Base-by-base conservation (phyloP, 2,888 invertebrate genomes). In the Perdita meconis region DNA sequence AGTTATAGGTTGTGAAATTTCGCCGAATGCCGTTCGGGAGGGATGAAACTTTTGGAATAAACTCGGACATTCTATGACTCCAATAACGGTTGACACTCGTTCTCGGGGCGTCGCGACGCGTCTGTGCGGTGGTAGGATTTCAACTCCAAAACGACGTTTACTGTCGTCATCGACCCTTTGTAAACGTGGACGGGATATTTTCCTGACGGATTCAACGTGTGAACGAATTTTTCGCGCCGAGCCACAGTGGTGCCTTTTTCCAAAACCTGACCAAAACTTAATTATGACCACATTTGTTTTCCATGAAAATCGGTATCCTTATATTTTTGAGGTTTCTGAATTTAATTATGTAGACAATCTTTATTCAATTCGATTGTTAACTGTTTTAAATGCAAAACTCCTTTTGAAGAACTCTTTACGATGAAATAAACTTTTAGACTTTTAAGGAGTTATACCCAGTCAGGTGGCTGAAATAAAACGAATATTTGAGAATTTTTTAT, bases 21-120 rank as follows among this genome's bases (percentile, higher is more conserved):
- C 38, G 59, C 53, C 16, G 56, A 38, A 51, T 61, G 51, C 44
- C 44, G 53, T 51, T 51, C 57, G 47, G 12, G 22, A 10, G 47
- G 36, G 42, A 60, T 2, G 6, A 40, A 67, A 69, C 65, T 82
- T 69, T 70, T 12, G 67, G 51, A 69, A 78, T 66, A 78, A 78
- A 77, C 68, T 80, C 72, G 60, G 71, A 61, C 74, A 80, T 82
- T 82, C 82, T 82, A 72, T 71, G 74, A 68, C 78, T 80, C 59
- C 74, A 69, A 74, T 74, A 82, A 82, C 74, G 71, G 74, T 72
- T 78, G 83, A 82, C 71, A 67, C 53, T 57, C 66, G 47, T 51
- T 70, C 64, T 51, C 36, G 0, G 40, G 55, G 61, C 65, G 76
- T 72, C 59, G n/a, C n/a, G n/a, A n/a, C n/a, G n/a, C n/a, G n/a